Conservation (phyloP, 2,888 invertebrate genomes). For the Lobophora halterata region DNA sequence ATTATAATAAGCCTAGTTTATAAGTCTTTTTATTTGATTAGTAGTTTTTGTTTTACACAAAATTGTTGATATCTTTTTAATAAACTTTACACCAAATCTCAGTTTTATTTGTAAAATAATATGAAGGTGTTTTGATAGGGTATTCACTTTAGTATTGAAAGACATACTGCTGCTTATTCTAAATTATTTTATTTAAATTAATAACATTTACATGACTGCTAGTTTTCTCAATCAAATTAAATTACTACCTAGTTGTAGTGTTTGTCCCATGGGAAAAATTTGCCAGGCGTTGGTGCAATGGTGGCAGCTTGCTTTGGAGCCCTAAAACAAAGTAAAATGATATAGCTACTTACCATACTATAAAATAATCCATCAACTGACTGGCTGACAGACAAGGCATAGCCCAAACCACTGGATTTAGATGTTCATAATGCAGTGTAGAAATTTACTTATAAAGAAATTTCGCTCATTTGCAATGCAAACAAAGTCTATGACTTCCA, state of each 20-base stretch:
- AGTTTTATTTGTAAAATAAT: not conserved
- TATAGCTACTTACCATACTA: no score
- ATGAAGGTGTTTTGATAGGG: not conserved
- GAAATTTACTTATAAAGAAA: no score
- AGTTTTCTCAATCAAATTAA: conserved; percentile 8
- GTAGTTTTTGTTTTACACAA: conserved; percentile 1
- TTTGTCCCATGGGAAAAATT: conserved; percentile 80
- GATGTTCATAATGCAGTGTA: no score
- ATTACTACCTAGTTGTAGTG: conserved; percentile 48
- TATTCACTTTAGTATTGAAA: not conserved
- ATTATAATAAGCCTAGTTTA: conserved; percentile 1
- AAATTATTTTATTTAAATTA: conserved; percentile 24
- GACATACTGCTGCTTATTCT: conserved; percentile 6
- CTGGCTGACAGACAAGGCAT: no score
- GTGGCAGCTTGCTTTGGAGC: conserved; percentile 53
- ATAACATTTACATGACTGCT: conserved; percentile 22
- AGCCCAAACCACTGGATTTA: no score
- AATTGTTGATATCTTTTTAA: conserved; percentile 13
- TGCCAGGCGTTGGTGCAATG: conserved; percentile 80
- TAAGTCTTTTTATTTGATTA: conserved; percentile 2
- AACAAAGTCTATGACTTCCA: no score
- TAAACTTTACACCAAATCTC: conserved; percentile 7
- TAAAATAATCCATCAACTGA: no score
- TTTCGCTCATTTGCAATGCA: no score
- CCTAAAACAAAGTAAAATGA: conserved; percentile 42